Conservation (phyloP, 2,113 vertebrate genomes). For the Lethenteron reissneri region DNA sequence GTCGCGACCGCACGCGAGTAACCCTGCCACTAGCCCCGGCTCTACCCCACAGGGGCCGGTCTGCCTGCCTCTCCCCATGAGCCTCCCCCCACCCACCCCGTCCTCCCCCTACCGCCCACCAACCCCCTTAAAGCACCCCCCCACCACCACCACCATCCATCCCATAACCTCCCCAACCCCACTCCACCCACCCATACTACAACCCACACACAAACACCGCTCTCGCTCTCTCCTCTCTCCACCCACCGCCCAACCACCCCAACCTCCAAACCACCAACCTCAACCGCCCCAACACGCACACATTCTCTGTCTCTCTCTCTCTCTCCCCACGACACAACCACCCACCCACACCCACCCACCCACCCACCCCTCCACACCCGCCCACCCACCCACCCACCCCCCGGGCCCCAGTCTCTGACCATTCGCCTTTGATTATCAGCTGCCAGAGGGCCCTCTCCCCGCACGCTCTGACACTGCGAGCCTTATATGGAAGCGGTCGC, state of each 20-base stretch:
- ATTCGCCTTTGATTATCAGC: slow-evolving; percentile 99
- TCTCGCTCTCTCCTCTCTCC: too few species aligned
- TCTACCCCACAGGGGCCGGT: background rate
- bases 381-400: slow-evolving; percentile 21
- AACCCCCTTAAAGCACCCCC: background rate
- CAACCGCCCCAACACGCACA: too few species aligned
- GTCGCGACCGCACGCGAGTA: too few species aligned
- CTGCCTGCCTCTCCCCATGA: background rate
- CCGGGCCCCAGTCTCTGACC: slow-evolving; percentile 90
- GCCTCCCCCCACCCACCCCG: background rate
- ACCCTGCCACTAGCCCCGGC: too few species aligned
- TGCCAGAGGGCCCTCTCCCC: slow-evolving; percentile 98
- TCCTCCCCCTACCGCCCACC: slow-evolving; percentile 3
- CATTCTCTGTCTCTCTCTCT: too few species aligned
- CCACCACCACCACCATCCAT: background rate
- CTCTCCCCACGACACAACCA: background rate
- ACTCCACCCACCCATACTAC: too few species aligned
- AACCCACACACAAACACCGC: too few species aligned
- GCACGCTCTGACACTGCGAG: slow-evolving; percentile 92
- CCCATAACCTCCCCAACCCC: too few species aligned
- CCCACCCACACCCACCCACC: background rate
- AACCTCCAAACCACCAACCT: too few species aligned
- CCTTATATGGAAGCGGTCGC: slow-evolving; percentile 99
- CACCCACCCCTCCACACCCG: background rate
- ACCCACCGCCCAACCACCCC: too few species aligned